phyloP scores from a whole-genome alignment of 2,888 invertebrate species.

The Mesorhabditis sp. region DNA sequence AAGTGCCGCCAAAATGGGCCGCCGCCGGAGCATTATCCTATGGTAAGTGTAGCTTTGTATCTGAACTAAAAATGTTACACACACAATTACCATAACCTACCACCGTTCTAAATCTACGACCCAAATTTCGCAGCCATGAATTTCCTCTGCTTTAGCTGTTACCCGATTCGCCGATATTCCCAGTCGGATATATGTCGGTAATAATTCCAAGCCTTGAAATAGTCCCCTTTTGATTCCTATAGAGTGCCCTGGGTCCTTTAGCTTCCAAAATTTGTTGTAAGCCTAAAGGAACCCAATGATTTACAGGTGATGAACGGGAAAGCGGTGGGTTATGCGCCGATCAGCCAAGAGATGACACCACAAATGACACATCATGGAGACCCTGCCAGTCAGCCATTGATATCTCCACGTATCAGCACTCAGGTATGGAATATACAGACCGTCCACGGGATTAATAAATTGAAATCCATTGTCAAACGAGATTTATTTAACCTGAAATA shows the following conservation, averaged over 20 bases:
- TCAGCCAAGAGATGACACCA: slow-evolving; percentile 49
- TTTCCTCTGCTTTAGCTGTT: background rate
- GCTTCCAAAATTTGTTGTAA: background rate
- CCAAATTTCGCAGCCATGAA: too few species aligned
- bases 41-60: slow-evolving; percentile 20
- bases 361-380: slow-evolving; percentile 28
- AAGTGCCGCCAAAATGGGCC: slow-evolving; percentile 40
- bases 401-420: slow-evolving; percentile 17
- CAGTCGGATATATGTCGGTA: background rate
- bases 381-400: background rate
- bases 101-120: background rate
- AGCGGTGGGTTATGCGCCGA: slow-evolving; percentile 49
- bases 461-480: too few species aligned
- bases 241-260: background rate
- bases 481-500: too few species aligned
- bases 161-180: slow-evolving; percentile 5
- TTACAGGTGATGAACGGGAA: slow-evolving; percentile 31
- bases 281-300: background rate
- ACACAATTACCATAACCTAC: background rate
- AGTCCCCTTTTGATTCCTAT: background rate
- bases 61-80: background rate
- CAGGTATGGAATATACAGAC: too few species aligned
- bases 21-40: slow-evolving; percentile 39
- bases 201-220: background rate
- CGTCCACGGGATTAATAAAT: too few species aligned